Percentiles rank a stretch among this genome's conserved stretches.
Conservation (phyloP, 2,797 vertebrate species). For the Nannoperca australis region DNA sequence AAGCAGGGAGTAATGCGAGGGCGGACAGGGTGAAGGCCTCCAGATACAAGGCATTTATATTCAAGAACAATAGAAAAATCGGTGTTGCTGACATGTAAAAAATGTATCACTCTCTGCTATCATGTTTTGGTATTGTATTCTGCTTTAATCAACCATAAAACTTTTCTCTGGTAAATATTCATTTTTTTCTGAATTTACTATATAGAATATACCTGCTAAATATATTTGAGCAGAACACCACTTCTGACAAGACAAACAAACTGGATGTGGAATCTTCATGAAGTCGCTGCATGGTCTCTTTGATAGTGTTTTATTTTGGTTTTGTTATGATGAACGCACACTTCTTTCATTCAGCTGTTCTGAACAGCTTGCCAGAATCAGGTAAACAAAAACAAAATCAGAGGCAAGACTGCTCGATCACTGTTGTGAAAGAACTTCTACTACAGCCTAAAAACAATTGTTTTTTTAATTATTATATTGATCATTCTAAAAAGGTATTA, state of each 20-base stretch:
- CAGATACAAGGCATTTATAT: conserved; percentile 10
- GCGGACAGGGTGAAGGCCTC: conserved; percentile 22
- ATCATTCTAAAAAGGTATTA: background rate
- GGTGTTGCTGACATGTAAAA: background rate
- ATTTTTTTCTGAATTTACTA: background rate
- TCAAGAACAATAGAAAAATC: conserved; percentile 6
- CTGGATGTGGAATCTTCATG: background rate
- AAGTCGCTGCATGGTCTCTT: background rate
- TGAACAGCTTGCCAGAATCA: background rate
- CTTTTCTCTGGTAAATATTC: background rate
- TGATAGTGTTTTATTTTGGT: conserved; percentile 2
- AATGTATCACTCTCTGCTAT: background rate
- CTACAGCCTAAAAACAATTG: background rate
- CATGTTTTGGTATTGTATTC: background rate
- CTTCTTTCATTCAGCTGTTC: conserved; percentile 9
- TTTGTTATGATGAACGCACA: conserved; percentile 1
- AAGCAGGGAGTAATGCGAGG: conserved; percentile 14
- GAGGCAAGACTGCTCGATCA: conserved; percentile 2
- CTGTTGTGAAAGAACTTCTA: background rate
- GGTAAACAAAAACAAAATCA: conserved; percentile 6
- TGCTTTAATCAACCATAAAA: background rate
- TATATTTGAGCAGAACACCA: background rate
- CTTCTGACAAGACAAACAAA: conserved; percentile 4
- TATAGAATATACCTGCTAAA: background rate
- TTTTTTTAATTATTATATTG: background rate